phyloP scores from a whole-genome alignment of 2,888 invertebrate genomes.

The Quadriops clusia region DNA sequence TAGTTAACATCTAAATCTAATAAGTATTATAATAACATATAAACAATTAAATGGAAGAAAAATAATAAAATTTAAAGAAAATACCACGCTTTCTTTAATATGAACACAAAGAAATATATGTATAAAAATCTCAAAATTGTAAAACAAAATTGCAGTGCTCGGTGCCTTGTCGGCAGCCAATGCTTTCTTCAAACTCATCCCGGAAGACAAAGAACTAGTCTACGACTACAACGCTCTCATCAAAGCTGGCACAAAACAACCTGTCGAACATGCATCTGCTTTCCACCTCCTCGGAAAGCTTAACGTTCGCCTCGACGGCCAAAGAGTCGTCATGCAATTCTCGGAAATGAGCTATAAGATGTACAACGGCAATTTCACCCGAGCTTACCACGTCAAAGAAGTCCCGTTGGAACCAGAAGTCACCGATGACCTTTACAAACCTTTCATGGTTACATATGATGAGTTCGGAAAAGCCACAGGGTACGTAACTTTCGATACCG shows the following conservation, averaged over 20 bases:
- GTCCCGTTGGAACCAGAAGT: conserved; percentile 3
- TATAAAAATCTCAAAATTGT: too few species aligned
- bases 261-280: conserved; percentile 27
- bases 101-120: too few species aligned
- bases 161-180: conserved; percentile 13
- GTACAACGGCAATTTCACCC: conserved; percentile 24
- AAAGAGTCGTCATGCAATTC: too few species aligned
- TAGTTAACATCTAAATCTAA: background rate
- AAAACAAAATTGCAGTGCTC: conserved; percentile 13
- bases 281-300: conserved; percentile 30
- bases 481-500: conserved; percentile 24
- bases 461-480: conserved; percentile 24
- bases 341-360: conserved; percentile 27
- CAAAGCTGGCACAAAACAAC: conserved; percentile 30
- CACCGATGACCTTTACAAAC: conserved; percentile 5
- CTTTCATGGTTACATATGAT: conserved; percentile 16
- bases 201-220: conserved; percentile 39
- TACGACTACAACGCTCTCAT: conserved; percentile 34
- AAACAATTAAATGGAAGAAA: too few species aligned
- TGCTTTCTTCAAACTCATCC: conserved; percentile 22
- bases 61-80: too few species aligned
- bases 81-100: too few species aligned
- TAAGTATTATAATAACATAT: conserved; percentile 1
- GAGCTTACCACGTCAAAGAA: conserved; percentile 4
- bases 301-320: conserved; percentile 22